Percentiles rank a stretch among this genome's conserved stretches.
Evolutionary conservation across 92 coral and sea anemone genomes (phyloP).

Genomic region (Micromussa lordhowensis): DNA sequence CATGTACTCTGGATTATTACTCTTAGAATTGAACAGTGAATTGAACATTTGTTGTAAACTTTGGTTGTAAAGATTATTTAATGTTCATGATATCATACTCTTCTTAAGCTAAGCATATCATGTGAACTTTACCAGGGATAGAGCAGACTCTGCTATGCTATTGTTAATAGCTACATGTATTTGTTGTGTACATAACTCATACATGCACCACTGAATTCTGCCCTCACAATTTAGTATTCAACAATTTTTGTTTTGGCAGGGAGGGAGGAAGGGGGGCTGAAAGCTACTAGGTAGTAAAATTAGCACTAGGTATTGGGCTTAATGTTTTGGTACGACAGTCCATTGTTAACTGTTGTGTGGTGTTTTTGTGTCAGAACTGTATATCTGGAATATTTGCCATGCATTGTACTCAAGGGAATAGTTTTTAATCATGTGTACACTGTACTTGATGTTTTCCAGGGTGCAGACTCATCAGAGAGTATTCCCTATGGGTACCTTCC

Average conservation of each 20-base stretch:
- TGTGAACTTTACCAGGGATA: no score
- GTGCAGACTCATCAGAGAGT: background rate
- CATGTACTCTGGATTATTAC: background rate
- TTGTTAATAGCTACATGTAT: no score
- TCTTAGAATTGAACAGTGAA: background rate
- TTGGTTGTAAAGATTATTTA: background rate
- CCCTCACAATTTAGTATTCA: background rate
- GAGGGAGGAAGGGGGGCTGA: background rate
- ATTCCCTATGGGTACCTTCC: conserved; percentile 48
- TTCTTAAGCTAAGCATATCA: no score
- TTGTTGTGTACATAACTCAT: no score
- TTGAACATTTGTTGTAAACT: no score
- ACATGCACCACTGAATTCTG: no score
- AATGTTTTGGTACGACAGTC: no score
- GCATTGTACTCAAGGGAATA: conserved; percentile 7
- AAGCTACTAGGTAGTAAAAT: background rate
- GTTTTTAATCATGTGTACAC: background rate
- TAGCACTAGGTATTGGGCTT: background rate
- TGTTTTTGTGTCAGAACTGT: background rate
- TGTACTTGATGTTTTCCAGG: background rate
- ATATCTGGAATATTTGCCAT: background rate
- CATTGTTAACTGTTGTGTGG: background rate
- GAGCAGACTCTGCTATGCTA: no score
- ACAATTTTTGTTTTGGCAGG: background rate
- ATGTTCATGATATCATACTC: background rate